Evolutionary conservation across 2,888 invertebrate genomes (phyloP).

Genomic region (Euzetes globulus): DNA sequence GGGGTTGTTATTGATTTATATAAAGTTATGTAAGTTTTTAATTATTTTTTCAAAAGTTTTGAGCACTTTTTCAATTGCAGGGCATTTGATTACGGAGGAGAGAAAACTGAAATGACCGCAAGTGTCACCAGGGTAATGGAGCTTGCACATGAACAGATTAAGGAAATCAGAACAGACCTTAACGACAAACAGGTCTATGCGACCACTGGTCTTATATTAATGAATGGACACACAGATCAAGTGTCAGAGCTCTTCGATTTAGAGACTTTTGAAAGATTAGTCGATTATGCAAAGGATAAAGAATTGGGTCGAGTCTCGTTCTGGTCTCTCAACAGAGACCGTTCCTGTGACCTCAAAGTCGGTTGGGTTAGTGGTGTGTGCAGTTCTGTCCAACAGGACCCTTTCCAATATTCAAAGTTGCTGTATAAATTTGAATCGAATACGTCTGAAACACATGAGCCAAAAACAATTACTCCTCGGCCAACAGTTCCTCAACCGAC

Average conservation of each 20-base stretch:
- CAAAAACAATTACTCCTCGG: too few relatives aligned
- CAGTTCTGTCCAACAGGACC: constrained; percentile 20
- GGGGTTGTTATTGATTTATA: constrained; percentile 23
- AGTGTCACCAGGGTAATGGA: constrained; percentile 30
- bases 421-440: constrained; percentile 15
- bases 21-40: constrained; percentile 30
- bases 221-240: constrained; percentile 36
- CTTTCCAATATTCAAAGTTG: neutral
- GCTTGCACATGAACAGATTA: constrained; percentile 3
- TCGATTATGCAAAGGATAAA: constrained; percentile 21
- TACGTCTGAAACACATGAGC: too few relatives aligned
- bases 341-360: neutral
- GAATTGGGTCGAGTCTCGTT: constrained; percentile 19
- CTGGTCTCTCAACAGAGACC: constrained; percentile 33
- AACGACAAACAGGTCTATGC: neutral
- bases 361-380: constrained; percentile 31
- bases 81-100: constrained; percentile 34
- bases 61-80: neutral
- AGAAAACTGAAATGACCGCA: neutral
- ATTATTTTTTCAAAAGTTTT: neutral
- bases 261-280: constrained; percentile 10
- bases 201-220: constrained; percentile 30
- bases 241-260: constrained; percentile 21
- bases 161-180: constrained; percentile 20
- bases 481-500: too few relatives aligned